These are phyloP conservation scores for Psephotus haematonotus DNA, from an alignment of 2,113 vertebrate genomes.

Conservation along the genomic window DNA sequence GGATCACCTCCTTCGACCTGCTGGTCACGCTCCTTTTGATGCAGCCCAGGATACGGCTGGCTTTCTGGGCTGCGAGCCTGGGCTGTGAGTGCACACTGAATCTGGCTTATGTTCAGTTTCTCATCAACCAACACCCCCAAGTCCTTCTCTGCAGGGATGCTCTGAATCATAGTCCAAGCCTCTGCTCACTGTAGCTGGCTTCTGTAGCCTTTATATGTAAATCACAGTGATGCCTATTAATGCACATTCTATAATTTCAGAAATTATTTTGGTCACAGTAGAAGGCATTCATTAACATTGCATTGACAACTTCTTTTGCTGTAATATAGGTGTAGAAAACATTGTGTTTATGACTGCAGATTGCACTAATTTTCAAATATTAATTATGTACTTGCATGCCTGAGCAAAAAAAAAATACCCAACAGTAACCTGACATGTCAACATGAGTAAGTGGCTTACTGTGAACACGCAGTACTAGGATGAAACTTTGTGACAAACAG, in stretches of 20 bases:
- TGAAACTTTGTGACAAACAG: background rate
- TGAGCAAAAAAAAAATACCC: background rate
- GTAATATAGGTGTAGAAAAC: background rate
- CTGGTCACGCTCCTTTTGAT: background rate
- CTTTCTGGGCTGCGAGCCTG: background rate
- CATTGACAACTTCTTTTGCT: background rate
- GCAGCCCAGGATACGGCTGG: background rate
- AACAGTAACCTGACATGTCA: background rate
- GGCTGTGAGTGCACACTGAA: background rate
- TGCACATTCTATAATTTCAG: background rate
- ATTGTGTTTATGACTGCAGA: background rate
- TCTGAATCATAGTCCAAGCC: background rate
- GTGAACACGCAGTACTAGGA: background rate
- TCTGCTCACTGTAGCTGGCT: background rate
- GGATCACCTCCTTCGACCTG: background rate
- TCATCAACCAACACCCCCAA: background rate
- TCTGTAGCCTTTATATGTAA: background rate
- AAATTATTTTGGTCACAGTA: background rate
- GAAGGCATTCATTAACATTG: background rate
- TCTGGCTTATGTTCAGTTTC: background rate
- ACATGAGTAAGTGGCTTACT: background rate
- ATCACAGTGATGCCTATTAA: background rate
- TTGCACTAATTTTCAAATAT: background rate
- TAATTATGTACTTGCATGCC: accelerated
- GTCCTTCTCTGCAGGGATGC: background rate